A percentile compares a stretch with the other conserved stretches of the same genome.
phyloP scores from a whole-genome alignment of 1,140 invertebrate genomes.

The Diachasmimorpha longicaudata region DNA sequence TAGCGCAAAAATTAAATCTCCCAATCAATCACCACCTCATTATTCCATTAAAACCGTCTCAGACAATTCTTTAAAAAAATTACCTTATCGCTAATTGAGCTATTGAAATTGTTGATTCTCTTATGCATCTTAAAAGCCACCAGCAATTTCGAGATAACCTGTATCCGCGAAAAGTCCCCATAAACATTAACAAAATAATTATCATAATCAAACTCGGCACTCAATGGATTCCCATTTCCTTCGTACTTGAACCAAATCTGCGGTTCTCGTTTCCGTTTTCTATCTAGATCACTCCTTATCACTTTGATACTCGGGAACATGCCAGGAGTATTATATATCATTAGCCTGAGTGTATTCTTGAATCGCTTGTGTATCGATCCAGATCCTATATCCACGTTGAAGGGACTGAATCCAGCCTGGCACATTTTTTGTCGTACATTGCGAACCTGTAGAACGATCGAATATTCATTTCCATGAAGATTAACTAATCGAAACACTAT shows the following conservation, averaged over 20 bases:
- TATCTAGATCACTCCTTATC: conserved; percentile 37
- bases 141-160: conserved; percentile 36
- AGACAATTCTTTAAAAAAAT: background rate
- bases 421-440: conserved; percentile 34
- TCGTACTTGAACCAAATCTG: conserved; percentile 36
- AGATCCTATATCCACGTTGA: conserved; percentile 22
- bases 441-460: conserved; percentile 24
- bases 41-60: background rate
- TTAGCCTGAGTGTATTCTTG: conserved; percentile 31
- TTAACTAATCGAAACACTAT: too few species aligned
- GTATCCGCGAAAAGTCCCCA: conserved; percentile 31
- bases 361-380: conserved; percentile 38
- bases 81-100: conserved; percentile 37
- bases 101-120: conserved; percentile 37
- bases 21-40: background rate
- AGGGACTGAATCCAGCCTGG: conserved; percentile 37
- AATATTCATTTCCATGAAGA: background rate
- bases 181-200: conserved; percentile 38
- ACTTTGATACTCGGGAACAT: conserved; percentile 35
- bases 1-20: background rate
- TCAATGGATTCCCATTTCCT: conserved; percentile 19
- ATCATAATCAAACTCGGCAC: conserved; percentile 35
- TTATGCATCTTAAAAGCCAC: conserved; percentile 38
- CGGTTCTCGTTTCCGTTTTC: conserved; percentile 36
- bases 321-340: conserved; percentile 37